Conservation (phyloP, 2,888 invertebrate genomes). For the Nezara viridula region DNA sequence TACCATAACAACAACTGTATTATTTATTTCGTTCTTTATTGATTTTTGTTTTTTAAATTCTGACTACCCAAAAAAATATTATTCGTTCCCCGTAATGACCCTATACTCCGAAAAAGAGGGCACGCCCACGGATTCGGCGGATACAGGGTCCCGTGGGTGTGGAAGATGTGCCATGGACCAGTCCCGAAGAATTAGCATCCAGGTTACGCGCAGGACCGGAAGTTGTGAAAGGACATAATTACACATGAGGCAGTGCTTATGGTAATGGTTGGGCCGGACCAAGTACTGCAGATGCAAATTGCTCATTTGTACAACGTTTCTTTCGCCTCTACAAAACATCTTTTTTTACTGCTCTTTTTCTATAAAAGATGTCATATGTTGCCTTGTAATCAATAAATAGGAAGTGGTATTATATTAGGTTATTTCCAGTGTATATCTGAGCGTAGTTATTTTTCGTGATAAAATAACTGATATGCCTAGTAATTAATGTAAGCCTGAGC, state of each 20-base stretch:
- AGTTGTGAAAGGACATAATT: slow-evolving; percentile 47
- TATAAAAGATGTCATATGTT: too few species aligned
- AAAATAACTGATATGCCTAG: too few species aligned
- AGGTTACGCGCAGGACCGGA: slow-evolving; percentile 31
- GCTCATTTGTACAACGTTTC: not conserved
- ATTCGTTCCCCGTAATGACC: not conserved
- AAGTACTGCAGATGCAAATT: not conserved
- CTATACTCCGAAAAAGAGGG: not conserved
- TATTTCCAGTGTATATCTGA: too few species aligned
- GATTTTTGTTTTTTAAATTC: too few species aligned
- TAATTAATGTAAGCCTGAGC: too few species aligned
- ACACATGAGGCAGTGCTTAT: not conserved
- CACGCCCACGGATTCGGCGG: not conserved
- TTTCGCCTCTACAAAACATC: too few species aligned
- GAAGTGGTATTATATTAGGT: too few species aligned
- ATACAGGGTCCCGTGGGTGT: slow-evolving; percentile 4
- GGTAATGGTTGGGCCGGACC: not conserved
- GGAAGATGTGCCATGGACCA: slow-evolving; percentile 25
- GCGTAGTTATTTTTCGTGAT: too few species aligned
- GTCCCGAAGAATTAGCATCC: slow-evolving; percentile 37
- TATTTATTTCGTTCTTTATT: too few species aligned
- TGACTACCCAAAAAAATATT: not conserved
- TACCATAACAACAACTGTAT: too few species aligned
- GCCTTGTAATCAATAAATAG: too few species aligned
- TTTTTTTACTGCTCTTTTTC: too few species aligned